Conservation (phyloP, 2,797 vertebrate genomes). For the Thalassophryne amazonica region DNA sequence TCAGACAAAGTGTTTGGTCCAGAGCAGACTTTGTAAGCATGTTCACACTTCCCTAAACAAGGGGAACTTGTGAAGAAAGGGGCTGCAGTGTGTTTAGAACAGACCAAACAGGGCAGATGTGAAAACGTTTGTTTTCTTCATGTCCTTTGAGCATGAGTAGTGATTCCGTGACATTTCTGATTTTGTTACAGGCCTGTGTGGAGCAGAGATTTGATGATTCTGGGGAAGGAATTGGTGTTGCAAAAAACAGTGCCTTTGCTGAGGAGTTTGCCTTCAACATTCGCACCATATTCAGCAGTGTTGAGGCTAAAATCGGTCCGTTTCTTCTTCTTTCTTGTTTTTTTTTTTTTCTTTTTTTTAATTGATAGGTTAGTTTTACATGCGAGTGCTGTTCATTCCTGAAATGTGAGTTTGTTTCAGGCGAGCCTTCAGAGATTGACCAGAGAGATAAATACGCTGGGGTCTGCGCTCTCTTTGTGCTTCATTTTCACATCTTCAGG, state of each 20-base stretch:
- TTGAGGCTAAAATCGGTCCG: conserved; percentile 94
- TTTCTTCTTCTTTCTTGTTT: conserved; percentile 3
- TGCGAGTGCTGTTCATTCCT: neutral
- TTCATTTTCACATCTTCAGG: conserved; percentile 97
- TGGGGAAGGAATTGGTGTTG: conserved; percentile 86
- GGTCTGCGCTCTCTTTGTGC: conserved; percentile 90
- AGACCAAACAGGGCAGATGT: too few species aligned
- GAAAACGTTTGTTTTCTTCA: neutral
- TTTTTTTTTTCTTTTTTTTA: too few species aligned
- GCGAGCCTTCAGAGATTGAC: conserved; percentile 96
- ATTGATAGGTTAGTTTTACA: neutral
- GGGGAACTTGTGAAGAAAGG: too few species aligned
- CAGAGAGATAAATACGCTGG: conserved; percentile 95
- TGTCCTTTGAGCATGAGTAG: neutral
- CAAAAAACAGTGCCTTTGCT: conserved; percentile 93
- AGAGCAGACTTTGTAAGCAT: too few species aligned
- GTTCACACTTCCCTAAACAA: too few species aligned
- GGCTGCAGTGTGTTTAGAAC: too few species aligned
- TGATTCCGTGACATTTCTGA: neutral
- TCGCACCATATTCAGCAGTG: conserved; percentile 88
- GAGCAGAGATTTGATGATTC: conserved; percentile 95
- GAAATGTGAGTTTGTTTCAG: conserved; percentile 61
- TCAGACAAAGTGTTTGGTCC: too few species aligned
- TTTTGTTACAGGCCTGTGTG: conserved; percentile 85
- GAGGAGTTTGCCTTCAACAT: conserved; percentile 94